Percentiles rank a stretch among this genome's conserved stretches.
Evolutionary conservation across 2,797 vertebrate species (phyloP).

Genomic region (Eospalax fontanierii): DNA sequence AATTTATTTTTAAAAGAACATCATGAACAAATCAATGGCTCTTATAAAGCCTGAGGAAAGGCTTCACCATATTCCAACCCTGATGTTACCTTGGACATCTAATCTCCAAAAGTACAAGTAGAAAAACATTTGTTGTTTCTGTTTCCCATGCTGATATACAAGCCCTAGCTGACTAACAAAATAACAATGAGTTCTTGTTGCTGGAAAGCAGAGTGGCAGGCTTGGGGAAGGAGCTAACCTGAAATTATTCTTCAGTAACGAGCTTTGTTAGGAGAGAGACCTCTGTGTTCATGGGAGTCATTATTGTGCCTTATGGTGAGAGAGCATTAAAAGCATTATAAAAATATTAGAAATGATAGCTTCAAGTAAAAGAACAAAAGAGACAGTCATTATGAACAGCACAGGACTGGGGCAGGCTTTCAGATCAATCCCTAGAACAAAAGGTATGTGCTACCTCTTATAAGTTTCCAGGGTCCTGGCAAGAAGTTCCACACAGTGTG

Average conservation of each 20-base stretch:
- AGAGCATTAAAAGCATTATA: background rate
- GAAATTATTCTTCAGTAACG: conserved; percentile 8
- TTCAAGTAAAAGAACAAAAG: background rate
- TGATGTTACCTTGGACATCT: background rate
- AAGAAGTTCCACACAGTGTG: background rate
- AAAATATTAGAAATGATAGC: background rate
- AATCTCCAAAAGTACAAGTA: background rate
- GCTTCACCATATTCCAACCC: background rate
- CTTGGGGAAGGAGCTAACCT: background rate
- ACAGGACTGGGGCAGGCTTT: background rate
- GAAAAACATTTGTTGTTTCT: background rate
- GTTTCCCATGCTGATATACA: background rate
- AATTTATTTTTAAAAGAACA: no score
- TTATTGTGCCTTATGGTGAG: background rate
- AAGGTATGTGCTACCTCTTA: background rate
- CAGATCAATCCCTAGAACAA: background rate
- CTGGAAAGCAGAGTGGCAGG: background rate
- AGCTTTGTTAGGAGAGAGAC: background rate
- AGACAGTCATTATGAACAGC: background rate
- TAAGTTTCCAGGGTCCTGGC: background rate
- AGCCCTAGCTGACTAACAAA: background rate
- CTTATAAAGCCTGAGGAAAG: background rate
- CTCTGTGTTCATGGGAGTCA: background rate
- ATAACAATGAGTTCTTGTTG: background rate
- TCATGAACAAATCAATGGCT: no score